Base-by-base conservation (phyloP, 2,797 vertebrate genomes). In the Mus caroli region DNA sequence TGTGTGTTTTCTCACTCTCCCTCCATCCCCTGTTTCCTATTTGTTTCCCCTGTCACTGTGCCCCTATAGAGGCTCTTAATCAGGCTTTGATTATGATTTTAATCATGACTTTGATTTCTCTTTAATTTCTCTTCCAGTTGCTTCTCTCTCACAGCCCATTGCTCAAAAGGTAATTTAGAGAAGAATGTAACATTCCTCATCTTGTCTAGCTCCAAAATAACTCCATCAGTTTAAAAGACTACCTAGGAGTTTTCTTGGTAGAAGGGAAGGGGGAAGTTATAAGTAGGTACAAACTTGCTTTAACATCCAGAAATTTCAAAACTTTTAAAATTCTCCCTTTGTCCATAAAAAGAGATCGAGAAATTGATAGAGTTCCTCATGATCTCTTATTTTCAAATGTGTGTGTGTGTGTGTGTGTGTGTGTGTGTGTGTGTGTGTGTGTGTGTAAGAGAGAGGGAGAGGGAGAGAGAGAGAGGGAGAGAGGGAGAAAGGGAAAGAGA, bases 11-110 rank as follows among this genome's bases (percentile, higher is more conserved):
- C 76, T 64, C 3, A 73, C 26, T 1, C 2, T 83, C 3, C 40
- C 22, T 43, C 15, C 22, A 7, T 24, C 6, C n/a, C n/a, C 8
- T 0, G 0, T n/a, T 12, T 26, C 34, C 26, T 6, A 1, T 13
- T 3, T 6, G 0, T 46, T 37, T 5, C 31, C 13, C 10, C 50
- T 88, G 3, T 79, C 43, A 43, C 62, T 82, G 46, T 26, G 19
- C 52, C 3, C 83, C 60, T 60, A 58, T 28, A n/a, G n/a, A 93
- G 50, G 34, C 60, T 84, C 54, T 85, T 52, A 80, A 73, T 4
- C n/a, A 67, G 46, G 6, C 54, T 79, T 92, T 82, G n/a, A n/a
- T n/a, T n/a, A n/a, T n/a, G n/a, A n/a, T n/a, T n/a, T n/a, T n/a
- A n/a, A n/a, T n/a, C n/a, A 22, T 67, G 31, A 5, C 22, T 31